Evolutionary conservation across 2,797 vertebrate species (phyloP).

Genomic region (Onychomys arenicola): DNA sequence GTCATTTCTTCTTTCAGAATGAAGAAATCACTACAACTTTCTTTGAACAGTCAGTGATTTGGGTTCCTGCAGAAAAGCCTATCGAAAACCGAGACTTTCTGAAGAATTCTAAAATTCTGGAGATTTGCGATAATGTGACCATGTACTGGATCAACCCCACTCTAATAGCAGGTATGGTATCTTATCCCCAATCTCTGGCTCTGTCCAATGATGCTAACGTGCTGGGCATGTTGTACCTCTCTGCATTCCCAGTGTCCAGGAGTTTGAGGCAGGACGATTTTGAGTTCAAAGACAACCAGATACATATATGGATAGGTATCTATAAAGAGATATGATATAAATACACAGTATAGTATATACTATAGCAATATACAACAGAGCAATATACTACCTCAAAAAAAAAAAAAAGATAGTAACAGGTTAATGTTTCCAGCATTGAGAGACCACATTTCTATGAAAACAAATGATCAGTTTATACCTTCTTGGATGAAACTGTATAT

Average conservation of each 20-base stretch:
- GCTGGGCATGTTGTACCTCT: background rate
- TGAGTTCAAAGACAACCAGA: background rate
- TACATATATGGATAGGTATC: background rate
- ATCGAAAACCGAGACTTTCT: slow-evolving; percentile 95
- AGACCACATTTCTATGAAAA: slow-evolving; percentile 67
- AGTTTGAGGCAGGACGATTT: background rate
- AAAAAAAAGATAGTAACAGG: background rate
- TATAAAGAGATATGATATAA: background rate
- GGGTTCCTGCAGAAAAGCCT: slow-evolving; percentile 95
- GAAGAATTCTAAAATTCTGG: slow-evolving; percentile 95
- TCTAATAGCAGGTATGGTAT: slow-evolving; percentile 90
- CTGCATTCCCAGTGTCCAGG: background rate
- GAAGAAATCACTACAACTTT: slow-evolving; percentile 91
- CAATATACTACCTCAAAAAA: background rate
- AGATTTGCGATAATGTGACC: slow-evolving; percentile 95
- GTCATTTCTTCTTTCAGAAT: slow-evolving; percentile 86
- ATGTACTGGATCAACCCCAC: slow-evolving; percentile 97
- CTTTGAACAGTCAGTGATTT: slow-evolving; percentile 94
- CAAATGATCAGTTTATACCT: slow-evolving; percentile 18
- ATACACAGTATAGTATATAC: background rate
- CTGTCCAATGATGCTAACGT: background rate
- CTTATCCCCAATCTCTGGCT: background rate
- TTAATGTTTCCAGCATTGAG: background rate
- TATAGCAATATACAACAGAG: background rate
- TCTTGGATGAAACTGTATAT: slow-evolving; percentile 33